Percentiles rank a stretch among this genome's conserved stretches.
Conservation (phyloP, 2,888 invertebrate genomes). For the Phyto melanocephala region DNA sequence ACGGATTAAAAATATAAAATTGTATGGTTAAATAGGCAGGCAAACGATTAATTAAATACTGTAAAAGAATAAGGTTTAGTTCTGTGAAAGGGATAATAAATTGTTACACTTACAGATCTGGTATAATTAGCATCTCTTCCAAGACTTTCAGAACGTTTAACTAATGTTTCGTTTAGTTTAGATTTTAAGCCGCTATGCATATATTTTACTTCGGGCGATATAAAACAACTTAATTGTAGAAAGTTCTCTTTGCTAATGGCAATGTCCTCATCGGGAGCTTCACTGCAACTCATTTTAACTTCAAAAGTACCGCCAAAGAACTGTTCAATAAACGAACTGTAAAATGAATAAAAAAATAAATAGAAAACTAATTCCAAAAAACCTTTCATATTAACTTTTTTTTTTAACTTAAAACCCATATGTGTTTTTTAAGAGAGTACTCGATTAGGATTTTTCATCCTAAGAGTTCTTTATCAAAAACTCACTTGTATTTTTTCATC, state of each 20-base stretch:
- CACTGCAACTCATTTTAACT: slow-evolving; percentile 93
- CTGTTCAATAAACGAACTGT: slow-evolving; percentile 90
- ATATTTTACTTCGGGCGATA: slow-evolving; percentile 96
- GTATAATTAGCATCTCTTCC: slow-evolving; percentile 94
- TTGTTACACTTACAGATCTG: slow-evolving; percentile 85
- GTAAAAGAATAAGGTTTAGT: slow-evolving; percentile 63
- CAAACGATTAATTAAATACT: slow-evolving; percentile 94
- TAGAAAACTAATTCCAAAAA: too few species aligned
- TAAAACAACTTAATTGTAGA: slow-evolving; percentile 97
- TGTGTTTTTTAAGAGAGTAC: too few species aligned
- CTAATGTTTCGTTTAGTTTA: slow-evolving; percentile 82
- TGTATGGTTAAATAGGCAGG: slow-evolving; percentile 98
- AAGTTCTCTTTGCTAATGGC: slow-evolving; percentile 90
- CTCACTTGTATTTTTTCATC: slow-evolving; percentile 69
- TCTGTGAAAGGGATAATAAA: not conserved
- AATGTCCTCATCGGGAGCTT: slow-evolving; percentile 90
- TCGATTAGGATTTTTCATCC: too few species aligned
- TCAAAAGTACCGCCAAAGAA: slow-evolving; percentile 95
- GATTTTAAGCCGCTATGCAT: slow-evolving; percentile 95
- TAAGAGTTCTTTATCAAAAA: not conserved
- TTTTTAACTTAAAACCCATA: too few species aligned
- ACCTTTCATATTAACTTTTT: too few species aligned
- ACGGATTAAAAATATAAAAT: slow-evolving; percentile 98
- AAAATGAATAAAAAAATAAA: not conserved
- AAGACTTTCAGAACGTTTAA: slow-evolving; percentile 82